Evolutionary conservation across 2,797 vertebrate genomes (phyloP).

Genomic region (Chrysocyon brachyurus): DNA sequence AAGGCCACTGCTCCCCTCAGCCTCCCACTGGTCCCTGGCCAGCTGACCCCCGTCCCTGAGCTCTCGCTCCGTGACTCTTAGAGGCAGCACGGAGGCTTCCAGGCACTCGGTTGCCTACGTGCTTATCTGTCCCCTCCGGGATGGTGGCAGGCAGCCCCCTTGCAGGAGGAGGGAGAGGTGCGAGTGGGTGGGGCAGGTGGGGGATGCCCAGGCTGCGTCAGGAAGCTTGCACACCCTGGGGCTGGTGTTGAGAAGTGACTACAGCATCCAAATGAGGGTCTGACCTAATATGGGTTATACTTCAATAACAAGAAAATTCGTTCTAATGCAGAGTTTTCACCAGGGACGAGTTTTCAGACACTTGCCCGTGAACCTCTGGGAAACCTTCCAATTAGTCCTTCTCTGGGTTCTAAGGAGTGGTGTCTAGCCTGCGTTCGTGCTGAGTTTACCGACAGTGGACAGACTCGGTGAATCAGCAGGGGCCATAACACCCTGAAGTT

Average conservation of each 20-base stretch:
- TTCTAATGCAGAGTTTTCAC: neutral
- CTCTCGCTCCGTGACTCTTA: neutral
- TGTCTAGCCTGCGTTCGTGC: neutral
- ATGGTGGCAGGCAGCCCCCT: accelerated
- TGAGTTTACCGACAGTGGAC: neutral
- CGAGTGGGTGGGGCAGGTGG: accelerated
- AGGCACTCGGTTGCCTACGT: neutral
- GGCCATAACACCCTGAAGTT: neutral
- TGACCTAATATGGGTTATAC: accelerated
- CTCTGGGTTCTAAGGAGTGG: neutral
- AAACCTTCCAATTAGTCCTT: neutral
- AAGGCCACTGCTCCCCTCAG: accelerated
- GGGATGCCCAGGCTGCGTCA: accelerated
- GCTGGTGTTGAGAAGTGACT: neutral
- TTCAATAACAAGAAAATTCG: neutral
- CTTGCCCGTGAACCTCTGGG: too few species aligned
- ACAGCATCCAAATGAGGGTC: too few species aligned
- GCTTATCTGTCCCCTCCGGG: neutral
- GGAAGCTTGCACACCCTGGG: too few species aligned
- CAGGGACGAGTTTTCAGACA: neutral
- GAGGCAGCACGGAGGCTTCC: accelerated
- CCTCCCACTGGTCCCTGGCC: accelerated
- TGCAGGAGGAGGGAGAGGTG: neutral
- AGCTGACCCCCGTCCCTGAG: accelerated
- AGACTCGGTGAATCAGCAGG: too few species aligned